These are phyloP conservation scores for Vipera latastei DNA, from an alignment of 2,797 vertebrate species.

Conservation along the genomic window DNA sequence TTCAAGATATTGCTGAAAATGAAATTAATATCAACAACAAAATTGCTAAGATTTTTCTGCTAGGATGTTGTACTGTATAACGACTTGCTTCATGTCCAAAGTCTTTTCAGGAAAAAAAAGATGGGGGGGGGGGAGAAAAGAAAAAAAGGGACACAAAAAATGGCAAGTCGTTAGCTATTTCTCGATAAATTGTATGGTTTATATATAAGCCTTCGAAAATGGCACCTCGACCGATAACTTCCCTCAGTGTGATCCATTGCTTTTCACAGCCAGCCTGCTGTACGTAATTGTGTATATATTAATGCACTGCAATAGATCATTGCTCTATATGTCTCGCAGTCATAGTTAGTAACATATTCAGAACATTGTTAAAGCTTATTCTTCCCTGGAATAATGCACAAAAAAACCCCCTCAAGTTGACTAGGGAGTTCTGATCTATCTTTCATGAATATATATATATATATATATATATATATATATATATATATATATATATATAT, in stretches of 20 bases:
- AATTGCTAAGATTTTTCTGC: neutral
- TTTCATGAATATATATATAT: slow-evolving; percentile 67
- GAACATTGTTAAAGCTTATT: slow-evolving; percentile 75
- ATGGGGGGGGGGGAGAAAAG: neutral
- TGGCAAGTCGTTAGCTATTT: slow-evolving; percentile 36
- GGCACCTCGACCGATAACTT: slow-evolving; percentile 39
- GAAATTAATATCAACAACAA: neutral
- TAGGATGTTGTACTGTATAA: neutral
- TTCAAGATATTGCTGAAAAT: neutral
- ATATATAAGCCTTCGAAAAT: slow-evolving; percentile 43
- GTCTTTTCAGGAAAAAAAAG: neutral
- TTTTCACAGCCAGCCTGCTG: slow-evolving; percentile 44
- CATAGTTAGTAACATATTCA: slow-evolving; percentile 69
- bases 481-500: too few species aligned
- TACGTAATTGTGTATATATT: slow-evolving; percentile 65
- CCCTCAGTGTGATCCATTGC: slow-evolving; percentile 59
- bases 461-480: too few species aligned
- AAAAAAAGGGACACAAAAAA: slow-evolving; percentile 36
- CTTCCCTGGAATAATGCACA: slow-evolving; percentile 72
- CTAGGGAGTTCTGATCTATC: slow-evolving; percentile 53
- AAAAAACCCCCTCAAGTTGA: slow-evolving; percentile 67
- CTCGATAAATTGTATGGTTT: slow-evolving; percentile 36
- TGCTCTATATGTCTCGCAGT: slow-evolving; percentile 67
- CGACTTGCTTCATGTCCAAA: neutral
- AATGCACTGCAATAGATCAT: slow-evolving; percentile 68